Base-by-base conservation (phyloP, 1,140 invertebrate species). In the Caenorhabditis brenneri region DNA sequence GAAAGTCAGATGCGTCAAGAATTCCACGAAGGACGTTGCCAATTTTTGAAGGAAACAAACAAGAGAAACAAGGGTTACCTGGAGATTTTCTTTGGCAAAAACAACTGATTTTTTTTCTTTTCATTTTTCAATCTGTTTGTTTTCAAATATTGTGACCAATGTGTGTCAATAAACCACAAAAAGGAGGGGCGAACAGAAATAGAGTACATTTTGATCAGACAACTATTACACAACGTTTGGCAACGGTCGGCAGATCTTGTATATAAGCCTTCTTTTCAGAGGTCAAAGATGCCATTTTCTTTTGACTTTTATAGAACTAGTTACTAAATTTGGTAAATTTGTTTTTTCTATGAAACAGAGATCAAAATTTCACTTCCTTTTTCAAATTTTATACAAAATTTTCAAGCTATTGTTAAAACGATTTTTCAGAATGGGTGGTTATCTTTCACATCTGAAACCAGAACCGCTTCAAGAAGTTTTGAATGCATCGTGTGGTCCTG, bases 161-260 rank as follows among this genome's bases (percentile, higher is more conserved):
- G 58, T 65, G 31, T 65, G 58, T 65, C 31, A 65, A 65, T 65
- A 65, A 65, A 65, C 58, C 33, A 65, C 58, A 65, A 65, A 65
- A 10, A 55, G 53, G 53, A 22, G 53, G 53, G 24, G 53, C 53
- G 22, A 22, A 2, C 1, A 24, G 22, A 55, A 36, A 65, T 39
- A 65, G 33, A 33, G 31, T 33, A 36, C 58, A 36, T 7, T 36
- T 65, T 65, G 58, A 65, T 65, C 58, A 65, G 31, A 65, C 29
- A 65, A 36, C 58, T 33, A 65, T 65, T 65, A 39, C 58, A 65
- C 58, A 65, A 65, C 27, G 58, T 65, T 65, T 65, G 58, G 58
- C 58, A 65, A 65, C 33, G 58, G 33, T 16, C 15, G 31, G 19
- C 16, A 24, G 9, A 55, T 27, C 22, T 27, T 10, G 24, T 55